These are phyloP conservation scores for Benitochromis conjunctus DNA, from an alignment of 2,113 vertebrate genomes.

Conservation along the genomic window DNA sequence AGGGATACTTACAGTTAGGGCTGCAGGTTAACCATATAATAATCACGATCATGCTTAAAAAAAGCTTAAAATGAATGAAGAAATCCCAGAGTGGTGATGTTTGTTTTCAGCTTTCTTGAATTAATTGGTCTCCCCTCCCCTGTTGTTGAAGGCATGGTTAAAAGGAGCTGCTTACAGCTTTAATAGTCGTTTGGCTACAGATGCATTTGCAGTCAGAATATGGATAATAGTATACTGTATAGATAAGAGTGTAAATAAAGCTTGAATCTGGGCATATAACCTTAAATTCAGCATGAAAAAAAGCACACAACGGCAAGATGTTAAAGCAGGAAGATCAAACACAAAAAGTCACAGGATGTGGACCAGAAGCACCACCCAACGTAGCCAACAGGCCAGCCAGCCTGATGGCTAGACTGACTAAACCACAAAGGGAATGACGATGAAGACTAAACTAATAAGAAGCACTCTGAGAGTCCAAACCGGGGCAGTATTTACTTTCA, in stretches of 20 bases:
- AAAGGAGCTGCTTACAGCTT: background rate
- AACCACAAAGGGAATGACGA: background rate
- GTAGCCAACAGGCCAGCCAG: background rate
- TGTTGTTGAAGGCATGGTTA: background rate
- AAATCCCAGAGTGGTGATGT: background rate
- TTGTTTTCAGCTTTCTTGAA: background rate
- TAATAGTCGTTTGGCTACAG: background rate
- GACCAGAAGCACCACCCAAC: background rate
- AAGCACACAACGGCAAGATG: background rate
- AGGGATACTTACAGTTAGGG: background rate
- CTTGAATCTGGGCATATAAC: background rate
- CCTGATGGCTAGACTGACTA: background rate
- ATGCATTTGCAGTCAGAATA: background rate
- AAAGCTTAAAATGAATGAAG: background rate
- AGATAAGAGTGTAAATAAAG: background rate
- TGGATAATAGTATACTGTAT: background rate
- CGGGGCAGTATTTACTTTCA: background rate
- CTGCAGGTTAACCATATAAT: constrained; percentile 13
- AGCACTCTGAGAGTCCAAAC: background rate
- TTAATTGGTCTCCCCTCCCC: background rate
- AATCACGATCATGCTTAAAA: constrained; percentile 32
- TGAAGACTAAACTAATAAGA: background rate
- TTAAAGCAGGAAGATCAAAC: background rate
- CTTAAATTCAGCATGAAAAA: background rate
- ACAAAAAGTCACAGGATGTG: background rate